Base-by-base conservation (phyloP, 1,140 invertebrate genomes). In the Drosophila mauritiana region DNA sequence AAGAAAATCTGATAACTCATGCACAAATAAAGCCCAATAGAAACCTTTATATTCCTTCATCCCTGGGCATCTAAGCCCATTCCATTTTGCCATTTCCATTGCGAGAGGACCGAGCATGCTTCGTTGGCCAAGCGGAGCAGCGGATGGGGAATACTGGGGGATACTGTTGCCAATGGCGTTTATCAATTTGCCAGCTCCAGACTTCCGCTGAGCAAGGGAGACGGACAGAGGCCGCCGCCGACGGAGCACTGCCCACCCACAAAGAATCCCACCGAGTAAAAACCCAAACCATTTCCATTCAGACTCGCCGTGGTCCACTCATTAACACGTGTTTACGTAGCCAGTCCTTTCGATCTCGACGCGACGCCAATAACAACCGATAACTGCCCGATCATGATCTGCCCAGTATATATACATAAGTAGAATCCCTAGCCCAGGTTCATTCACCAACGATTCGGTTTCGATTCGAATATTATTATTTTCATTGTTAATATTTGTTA, bases 401-500 rank as follows among this genome's bases (percentile, higher is more conserved):
- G 6, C 12, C 22, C 45, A 13, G 20, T 20, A 39, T 37, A 10
- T 39, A 39, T 39, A 22, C 10, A 25, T 52, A 37, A 22, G n/a
- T 17, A 4, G 48, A 34, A 34, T 51, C 48, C 27, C 48, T 51
- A 34, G 48, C 64, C 64, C 62, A 58, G 68, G 83, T 84, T 68
- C 82, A 85, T 85, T 85, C 81, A 85, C 45, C 83, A 81, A 74
- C 22, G 25, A n/a, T 11, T 49, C 13, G 12, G 40, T 8, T 42
- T 42, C 15, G n/a, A 39, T 57, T 82, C 56, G 55, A 83, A 80
- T 89, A 82, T 88, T 88, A 88, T 88, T 88, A 88, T 88, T 88
- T 89, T 88, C 84, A 89, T 88, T 88, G 84, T 88, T 88, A 88
- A 88, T 88, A 88, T 88, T 88, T 89, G 84, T 88, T 88, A 88